phyloP scores from a whole-genome alignment of 2,113 vertebrate genomes.

The Empidonax alnorum region DNA sequence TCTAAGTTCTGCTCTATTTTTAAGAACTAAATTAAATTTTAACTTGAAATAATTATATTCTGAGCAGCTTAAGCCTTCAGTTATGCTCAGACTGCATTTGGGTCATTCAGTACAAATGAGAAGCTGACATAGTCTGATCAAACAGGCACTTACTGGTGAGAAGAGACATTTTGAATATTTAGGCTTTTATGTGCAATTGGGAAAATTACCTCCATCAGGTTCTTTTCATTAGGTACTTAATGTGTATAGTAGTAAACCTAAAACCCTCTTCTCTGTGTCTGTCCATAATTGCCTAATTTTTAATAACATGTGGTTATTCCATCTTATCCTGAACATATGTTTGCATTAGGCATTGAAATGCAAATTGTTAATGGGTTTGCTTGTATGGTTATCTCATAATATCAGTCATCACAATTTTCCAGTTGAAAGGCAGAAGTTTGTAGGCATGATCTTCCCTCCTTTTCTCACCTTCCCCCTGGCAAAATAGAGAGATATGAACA shows the following conservation, averaged over 20 bases:
- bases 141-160: background rate
- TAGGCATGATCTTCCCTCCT: background rate
- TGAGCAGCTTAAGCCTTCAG: background rate
- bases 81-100: background rate
- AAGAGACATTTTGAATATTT: background rate
- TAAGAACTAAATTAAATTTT: background rate
- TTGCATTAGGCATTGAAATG: background rate
- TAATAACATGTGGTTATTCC: background rate
- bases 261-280: background rate
- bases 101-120: background rate
- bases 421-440: background rate
- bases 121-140: background rate
- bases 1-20: background rate
- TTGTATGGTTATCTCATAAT: background rate
- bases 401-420: background rate
- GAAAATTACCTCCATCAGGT: background rate
- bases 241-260: background rate
- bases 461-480: background rate
- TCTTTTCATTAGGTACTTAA: background rate
- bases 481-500: background rate
- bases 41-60: background rate
- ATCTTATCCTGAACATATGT: background rate
- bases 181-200: background rate
- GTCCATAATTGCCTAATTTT: background rate
- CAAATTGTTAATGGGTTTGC: background rate